These are phyloP conservation scores for Alaudala cheleensis DNA, from an alignment of 2,113 vertebrate genomes.

Conservation along the genomic window DNA sequence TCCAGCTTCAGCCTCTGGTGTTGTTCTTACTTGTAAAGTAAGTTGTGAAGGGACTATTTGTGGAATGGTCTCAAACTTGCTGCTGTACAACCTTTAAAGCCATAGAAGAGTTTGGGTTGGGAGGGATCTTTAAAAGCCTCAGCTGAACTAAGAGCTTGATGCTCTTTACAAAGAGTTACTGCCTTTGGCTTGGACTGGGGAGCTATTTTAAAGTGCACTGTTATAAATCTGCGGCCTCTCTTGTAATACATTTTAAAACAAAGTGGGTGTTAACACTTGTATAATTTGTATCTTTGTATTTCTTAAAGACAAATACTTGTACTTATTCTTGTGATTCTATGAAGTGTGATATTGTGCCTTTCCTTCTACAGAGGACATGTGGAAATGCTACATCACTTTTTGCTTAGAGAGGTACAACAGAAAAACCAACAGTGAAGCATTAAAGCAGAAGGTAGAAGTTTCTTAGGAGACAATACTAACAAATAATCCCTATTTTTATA, in stretches of 20 bases:
- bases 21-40: background rate
- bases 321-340: background rate
- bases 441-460: constrained; percentile 82
- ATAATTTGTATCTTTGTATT: background rate
- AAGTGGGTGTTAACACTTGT: background rate
- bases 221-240: background rate
- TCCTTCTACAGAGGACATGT: constrained; percentile 84
- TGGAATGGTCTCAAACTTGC: background rate
- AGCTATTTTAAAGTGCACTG: background rate
- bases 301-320: background rate
- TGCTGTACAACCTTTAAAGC: background rate
- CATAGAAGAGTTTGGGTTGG: background rate
- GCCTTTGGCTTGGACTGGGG: background rate
- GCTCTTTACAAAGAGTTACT: background rate
- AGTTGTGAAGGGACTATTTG: background rate
- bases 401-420: constrained; percentile 87
- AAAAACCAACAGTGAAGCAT: constrained; percentile 85
- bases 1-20: background rate
- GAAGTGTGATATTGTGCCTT: background rate
- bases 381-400: constrained; percentile 88
- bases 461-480: background rate
- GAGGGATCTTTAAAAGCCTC: background rate
- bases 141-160: background rate
- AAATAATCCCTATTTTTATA: background rate
- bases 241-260: background rate